Percentiles rank a stretch among this genome's conserved stretches.
Conservation (phyloP, 2,797 vertebrate genomes). For the Sebastes reedi region DNA sequence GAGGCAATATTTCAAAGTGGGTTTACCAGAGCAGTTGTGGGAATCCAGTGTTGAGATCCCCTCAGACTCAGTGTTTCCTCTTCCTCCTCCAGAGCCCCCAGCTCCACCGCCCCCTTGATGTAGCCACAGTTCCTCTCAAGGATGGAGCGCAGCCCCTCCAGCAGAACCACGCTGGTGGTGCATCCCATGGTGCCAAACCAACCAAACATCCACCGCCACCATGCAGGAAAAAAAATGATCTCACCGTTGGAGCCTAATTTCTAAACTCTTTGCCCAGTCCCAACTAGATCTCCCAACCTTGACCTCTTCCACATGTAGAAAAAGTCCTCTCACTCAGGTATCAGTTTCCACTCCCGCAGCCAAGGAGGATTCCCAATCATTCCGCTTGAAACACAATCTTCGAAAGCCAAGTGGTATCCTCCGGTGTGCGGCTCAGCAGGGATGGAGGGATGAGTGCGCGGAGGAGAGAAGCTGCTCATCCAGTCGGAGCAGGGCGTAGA, state of each 20-base stretch:
- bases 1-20: background rate
- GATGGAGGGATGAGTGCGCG: constrained; percentile 46
- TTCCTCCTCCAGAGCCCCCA: constrained; percentile 84
- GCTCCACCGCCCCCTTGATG: constrained; percentile 88
- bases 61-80: constrained; percentile 83
- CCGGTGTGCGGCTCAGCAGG: constrained; percentile 22
- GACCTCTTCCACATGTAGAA: background rate
- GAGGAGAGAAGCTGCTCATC: constrained; percentile 66
- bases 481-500: constrained; percentile 74
- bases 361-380: background rate
- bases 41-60: constrained; percentile 86
- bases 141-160: constrained; percentile 91
- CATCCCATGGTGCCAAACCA: constrained; percentile 88
- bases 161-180: constrained; percentile 91
- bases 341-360: background rate
- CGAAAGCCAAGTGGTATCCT: constrained; percentile 20
- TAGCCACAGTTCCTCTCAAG: constrained; percentile 93
- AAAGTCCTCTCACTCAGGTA: background rate
- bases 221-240: constrained; percentile 54
- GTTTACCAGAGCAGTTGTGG: constrained; percentile 89
- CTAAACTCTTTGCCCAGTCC: background rate
- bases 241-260: background rate
- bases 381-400: background rate
- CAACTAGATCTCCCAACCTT: constrained; percentile 13
- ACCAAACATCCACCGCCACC: constrained; percentile 62